These are phyloP conservation scores for Danio rerio DNA, from an alignment of 2,113 vertebrate genomes.

Conservation along the genomic window DNA sequence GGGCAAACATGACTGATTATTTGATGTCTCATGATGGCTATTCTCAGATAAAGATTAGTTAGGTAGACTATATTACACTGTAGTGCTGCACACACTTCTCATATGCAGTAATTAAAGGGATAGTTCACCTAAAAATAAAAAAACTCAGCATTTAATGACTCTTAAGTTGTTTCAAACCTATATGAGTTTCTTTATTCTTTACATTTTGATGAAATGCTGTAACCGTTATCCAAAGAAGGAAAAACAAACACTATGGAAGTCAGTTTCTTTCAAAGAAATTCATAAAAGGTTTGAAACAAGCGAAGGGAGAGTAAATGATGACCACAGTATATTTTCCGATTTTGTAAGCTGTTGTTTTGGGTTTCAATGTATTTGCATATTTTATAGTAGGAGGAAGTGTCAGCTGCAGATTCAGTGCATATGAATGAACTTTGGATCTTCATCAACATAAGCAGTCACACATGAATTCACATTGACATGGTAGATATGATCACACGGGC, in stretches of 20 bases:
- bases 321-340: neutral
- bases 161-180: too few species aligned
- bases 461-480: constrained; percentile 1
- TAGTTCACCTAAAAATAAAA: too few species aligned
- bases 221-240: too few species aligned
- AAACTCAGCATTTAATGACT: too few species aligned
- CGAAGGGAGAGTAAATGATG: too few species aligned
- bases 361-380: constrained; percentile 5
- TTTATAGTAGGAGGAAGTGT: neutral
- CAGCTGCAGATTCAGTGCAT: neutral
- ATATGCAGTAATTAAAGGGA: neutral
- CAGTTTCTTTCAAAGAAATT: neutral
- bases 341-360: neutral
- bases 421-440: constrained; percentile 11
- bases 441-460: neutral
- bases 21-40: constrained; percentile 15
- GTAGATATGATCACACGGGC: constrained; percentile 31
- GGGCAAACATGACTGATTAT: constrained; percentile 32
- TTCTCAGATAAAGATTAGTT: neutral
- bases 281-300: too few species aligned
- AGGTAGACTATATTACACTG: neutral
- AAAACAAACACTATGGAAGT: neutral
- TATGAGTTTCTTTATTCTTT: too few species aligned
- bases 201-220: too few species aligned
- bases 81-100: neutral